A percentile compares a stretch with the other conserved stretches of the same genome.
phyloP scores from a whole-genome alignment of 2,113 vertebrate species.

The Equus przewalskii region DNA sequence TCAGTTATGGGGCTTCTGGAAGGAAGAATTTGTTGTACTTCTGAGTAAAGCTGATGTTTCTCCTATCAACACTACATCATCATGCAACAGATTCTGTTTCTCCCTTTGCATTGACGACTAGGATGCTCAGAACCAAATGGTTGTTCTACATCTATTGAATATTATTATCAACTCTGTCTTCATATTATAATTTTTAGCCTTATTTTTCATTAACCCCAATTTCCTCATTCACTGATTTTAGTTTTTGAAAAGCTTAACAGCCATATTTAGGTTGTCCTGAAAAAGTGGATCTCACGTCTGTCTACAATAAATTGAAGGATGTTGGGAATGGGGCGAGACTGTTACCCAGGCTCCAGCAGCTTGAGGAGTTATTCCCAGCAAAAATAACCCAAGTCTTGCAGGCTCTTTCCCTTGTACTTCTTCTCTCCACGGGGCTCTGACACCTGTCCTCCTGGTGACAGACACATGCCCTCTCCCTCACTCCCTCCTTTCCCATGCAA shows the following conservation, averaged over 20 bases:
- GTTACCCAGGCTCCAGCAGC: neutral
- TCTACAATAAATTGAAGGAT: neutral
- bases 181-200: neutral
- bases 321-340: neutral
- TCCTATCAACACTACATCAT: neutral
- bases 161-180: neutral
- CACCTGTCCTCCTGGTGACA: neutral
- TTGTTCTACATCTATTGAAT: neutral
- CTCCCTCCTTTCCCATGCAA: neutral
- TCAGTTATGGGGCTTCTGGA: neutral
- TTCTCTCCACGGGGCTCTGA: neutral
- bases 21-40: neutral
- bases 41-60: neutral
- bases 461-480: accelerated
- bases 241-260: neutral
- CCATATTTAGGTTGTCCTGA: neutral
- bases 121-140: neutral
- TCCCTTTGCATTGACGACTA: neutral
- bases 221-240: neutral
- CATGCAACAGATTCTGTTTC: neutral
- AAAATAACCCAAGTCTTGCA: neutral
- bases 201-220: neutral
- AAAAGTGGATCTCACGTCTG: neutral
- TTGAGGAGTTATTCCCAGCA: neutral
- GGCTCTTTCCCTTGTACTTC: neutral